Evolutionary conservation across 2,113 vertebrate genomes (phyloP).

Genomic region (Larimichthys polyactis): DNA sequence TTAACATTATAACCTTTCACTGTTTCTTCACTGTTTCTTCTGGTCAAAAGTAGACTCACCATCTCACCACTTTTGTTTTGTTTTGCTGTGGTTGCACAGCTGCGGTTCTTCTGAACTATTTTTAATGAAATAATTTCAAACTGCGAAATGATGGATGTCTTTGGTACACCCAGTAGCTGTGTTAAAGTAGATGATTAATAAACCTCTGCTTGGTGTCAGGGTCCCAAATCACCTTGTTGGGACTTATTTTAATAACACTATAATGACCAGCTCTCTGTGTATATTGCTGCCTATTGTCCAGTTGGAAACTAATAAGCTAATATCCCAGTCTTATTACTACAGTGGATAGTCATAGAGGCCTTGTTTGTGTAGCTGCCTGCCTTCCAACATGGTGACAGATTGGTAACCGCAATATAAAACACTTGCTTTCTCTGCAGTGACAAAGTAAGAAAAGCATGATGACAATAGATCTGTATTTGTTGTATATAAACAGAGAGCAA

Average conservation of each 20-base stretch:
- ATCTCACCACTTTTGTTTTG: background rate
- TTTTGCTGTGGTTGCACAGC: background rate
- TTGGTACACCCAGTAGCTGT: background rate
- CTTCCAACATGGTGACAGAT: background rate
- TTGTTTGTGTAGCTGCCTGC: constrained; percentile 3
- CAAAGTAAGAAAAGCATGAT: background rate
- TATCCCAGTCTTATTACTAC: background rate
- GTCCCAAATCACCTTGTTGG: constrained; percentile 22
- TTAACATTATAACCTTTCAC: background rate
- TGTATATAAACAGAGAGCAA: background rate
- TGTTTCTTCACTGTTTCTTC: background rate
- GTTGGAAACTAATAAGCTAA: background rate
- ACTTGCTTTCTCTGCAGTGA: background rate
- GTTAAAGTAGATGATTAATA: constrained; percentile 39
- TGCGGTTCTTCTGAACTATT: background rate
- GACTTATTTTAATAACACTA: constrained; percentile 26
- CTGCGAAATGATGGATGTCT: constrained; percentile 25
- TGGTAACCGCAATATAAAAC: background rate
- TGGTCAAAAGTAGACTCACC: background rate
- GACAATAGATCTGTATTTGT: background rate
- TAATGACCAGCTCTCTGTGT: background rate
- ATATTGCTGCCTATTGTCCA: background rate
- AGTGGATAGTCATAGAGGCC: background rate
- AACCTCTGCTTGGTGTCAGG: constrained; percentile 23
- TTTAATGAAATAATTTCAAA: constrained; percentile 8